These are phyloP conservation scores for Corythornis leucogaster DNA, from an alignment of 2,797 vertebrate species.

Conservation along the genomic window DNA sequence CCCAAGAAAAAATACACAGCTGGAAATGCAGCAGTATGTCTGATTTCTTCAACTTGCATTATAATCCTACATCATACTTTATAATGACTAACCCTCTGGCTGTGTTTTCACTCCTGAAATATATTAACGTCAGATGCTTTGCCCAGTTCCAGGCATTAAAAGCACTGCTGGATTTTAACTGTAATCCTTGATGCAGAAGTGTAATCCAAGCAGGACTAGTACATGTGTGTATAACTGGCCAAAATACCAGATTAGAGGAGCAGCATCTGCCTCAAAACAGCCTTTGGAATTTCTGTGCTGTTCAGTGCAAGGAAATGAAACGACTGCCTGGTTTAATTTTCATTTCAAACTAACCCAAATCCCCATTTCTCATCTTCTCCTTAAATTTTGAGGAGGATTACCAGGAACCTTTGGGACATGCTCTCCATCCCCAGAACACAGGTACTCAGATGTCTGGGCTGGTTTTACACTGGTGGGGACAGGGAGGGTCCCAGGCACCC, in stretches of 20 bases:
- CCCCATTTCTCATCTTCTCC: background rate
- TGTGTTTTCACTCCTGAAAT: background rate
- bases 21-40: background rate
- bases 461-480: background rate
- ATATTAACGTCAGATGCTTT: background rate
- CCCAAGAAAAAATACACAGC: background rate
- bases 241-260: constrained; percentile 38
- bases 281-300: background rate
- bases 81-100: background rate
- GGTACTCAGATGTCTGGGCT: accelerated
- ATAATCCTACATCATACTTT: constrained; percentile 5
- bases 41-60: background rate
- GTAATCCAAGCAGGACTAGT: constrained; percentile 56
- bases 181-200: constrained; percentile 50
- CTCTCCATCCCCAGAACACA: background rate
- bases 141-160: constrained; percentile 35
- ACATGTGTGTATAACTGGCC: background rate
- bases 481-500: background rate
- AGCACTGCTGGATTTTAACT: constrained; percentile 48
- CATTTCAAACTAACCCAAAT: background rate
- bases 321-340: background rate
- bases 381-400: background rate
- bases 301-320: background rate
- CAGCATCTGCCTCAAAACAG: constrained; percentile 43
- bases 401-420: background rate